Evolutionary conservation across 30 jellyfish, hydroid and myxozoan genomes (phyloP).

Genomic region (Euphysa ruthae): DNA sequence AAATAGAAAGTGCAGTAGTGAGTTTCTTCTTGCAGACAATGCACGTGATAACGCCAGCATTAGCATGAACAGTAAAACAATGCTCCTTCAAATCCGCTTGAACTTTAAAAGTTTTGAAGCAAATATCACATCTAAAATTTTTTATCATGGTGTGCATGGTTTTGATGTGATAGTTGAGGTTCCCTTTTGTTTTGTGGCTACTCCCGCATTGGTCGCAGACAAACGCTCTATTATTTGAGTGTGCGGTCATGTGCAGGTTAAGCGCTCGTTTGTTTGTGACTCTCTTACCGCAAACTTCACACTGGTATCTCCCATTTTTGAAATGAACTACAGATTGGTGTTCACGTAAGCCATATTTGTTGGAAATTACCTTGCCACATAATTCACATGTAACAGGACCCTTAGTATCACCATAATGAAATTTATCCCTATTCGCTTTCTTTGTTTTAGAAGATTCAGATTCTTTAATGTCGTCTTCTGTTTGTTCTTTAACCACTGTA

Average conservation of each 20-base stretch:
- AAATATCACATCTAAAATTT: constrained; percentile 38
- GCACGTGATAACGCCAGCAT: constrained; percentile 40
- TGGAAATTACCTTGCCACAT: constrained; percentile 36
- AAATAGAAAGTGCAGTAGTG: constrained; percentile 32
- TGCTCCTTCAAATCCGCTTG: constrained; percentile 41
- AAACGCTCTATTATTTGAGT: constrained; percentile 16
- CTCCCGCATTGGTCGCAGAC: constrained; percentile 40
- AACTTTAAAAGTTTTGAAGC: constrained; percentile 33
- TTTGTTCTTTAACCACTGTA: background rate
- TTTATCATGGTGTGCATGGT: constrained; percentile 43
- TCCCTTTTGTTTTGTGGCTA: constrained; percentile 38
- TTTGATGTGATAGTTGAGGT: constrained; percentile 31
- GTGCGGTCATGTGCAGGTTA: constrained; percentile 28
- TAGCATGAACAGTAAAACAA: constrained; percentile 29
- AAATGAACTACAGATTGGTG: constrained; percentile 39
- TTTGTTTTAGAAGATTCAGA: background rate
- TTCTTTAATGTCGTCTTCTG: constrained; percentile 1
- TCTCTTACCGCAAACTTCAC: constrained; percentile 38
- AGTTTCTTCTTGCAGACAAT: constrained; percentile 30
- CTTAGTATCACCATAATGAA: constrained; percentile 17
- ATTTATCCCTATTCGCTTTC: constrained; percentile 7
- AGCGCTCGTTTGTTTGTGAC: constrained; percentile 34
- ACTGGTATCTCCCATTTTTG: constrained; percentile 26
- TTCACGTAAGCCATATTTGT: constrained; percentile 33
- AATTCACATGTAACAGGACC: constrained; percentile 35